Base-by-base conservation (phyloP, 2,113 vertebrate genomes). In the Alexandromys fortis region DNA sequence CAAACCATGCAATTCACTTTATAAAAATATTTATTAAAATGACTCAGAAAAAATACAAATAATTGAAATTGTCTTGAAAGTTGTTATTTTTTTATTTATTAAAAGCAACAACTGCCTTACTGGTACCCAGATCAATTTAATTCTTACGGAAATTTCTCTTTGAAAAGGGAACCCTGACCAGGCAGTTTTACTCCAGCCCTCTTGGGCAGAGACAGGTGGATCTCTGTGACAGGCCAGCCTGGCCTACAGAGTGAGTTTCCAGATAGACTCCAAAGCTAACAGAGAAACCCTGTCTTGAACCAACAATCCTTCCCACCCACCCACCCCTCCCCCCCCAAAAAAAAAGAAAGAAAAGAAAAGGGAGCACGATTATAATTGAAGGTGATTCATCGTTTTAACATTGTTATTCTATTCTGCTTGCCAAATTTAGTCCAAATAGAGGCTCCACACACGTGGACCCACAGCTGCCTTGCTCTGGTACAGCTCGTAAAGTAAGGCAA, bases 1-100 rank as follows among this genome's bases (percentile, higher is more conserved):
- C 81, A 95, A 92, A 68, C 28, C 14, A 52, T 85, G 6, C 63
- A 76, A 63, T 75, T 82, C 13, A 79, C 55, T 95, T 97, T 38
- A 75, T 83, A 85, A 73, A 96, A 85, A 91, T 72, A 81, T 79
- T 91, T 79, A n/a, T 83, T 92, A 76, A 93, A 95, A 68, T 77
- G 58, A 33, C 77, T 95, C 72, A 61, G 81, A 90, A 90, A 90
- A 86, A 94, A 77, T 91, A 78, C 0, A 89, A 94, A 47, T 49
- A 85, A 72, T 13, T 81, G 24, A 88, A 75, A 85, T 79, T n/a
- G 45, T 81, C 76, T 90, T 85, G 17, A 88, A 52, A 61, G 28
- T 49, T 76, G n/a, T 52, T 79, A 65, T 90, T n/a, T 35, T 72
- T 82, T 61, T 58, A 24, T 5, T 55, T 24, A 72, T 67, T 33